These are phyloP conservation scores for Malaclemys terrapin DNA, from an alignment of 2,113 vertebrate species.

Conservation along the genomic window DNA sequence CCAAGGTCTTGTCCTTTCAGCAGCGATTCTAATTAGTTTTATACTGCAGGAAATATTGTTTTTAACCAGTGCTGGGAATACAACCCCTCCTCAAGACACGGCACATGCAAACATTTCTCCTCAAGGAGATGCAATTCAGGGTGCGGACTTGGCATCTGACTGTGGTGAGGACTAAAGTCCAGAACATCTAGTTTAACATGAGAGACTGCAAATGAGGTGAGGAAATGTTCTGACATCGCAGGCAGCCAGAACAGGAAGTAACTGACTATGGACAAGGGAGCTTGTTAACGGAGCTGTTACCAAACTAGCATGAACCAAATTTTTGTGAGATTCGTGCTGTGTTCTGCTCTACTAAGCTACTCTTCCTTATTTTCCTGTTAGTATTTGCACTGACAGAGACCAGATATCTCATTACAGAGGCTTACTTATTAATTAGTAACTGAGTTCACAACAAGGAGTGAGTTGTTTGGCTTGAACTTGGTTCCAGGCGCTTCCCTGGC, in stretches of 20 bases:
- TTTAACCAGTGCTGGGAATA: too few species aligned
- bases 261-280: neutral
- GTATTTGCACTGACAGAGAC: too few species aligned
- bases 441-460: neutral
- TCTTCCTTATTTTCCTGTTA: neutral
- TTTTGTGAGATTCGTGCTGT: neutral
- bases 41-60: too few species aligned
- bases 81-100: too few species aligned
- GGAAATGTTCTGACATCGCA: fast-evolving
- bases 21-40: too few species aligned
- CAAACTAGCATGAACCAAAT: neutral
- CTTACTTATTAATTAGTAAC: neutral
- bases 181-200: neutral
- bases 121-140: too few species aligned
- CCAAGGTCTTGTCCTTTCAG: too few species aligned
- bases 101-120: too few species aligned
- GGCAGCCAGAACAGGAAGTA: fast-evolving
- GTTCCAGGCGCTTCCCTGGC: neutral
- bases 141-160: neutral
- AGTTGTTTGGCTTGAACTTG: neutral
- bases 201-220: neutral
- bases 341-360: neutral
- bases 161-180: too few species aligned
- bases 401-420: neutral
- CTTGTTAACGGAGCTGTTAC: too few species aligned